Evolutionary conservation across 2,113 vertebrate genomes (phyloP), one percentile per base, ranked within the genome.

Genomic region (Nerophis lumbriciformis): DNA sequence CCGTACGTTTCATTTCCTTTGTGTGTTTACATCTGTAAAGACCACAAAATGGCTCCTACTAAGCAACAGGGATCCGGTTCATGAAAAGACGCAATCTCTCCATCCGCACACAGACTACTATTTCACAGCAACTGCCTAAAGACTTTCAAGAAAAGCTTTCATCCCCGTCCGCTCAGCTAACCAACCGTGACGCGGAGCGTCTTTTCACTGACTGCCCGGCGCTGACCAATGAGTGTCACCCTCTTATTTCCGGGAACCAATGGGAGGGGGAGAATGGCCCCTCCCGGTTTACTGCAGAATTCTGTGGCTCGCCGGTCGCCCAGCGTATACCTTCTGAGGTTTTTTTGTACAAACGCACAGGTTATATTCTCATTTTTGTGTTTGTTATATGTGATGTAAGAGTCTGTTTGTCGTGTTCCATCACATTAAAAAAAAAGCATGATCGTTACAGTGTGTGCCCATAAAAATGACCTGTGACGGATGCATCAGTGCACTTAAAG

Each of bases 241-340:
- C 6, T 14, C 52, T 11, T 19, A 12, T 48, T 7, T 6, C 0
- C 21, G 57, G 37, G 6, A 58, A 57, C 89, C 85, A 91, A 91
- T 90, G 62, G 67, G 14, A 70, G 12, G 37, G 28, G 7, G n/a
- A 28, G 3, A 35, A 73, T 71, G 10, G 85, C 90, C 79, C 88
- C 91, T 85, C 90, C 91, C 84, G 77, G 74, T 79, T 85, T 87
- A 91, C 87, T 91, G 91, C 91, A 90, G 90, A 90, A 80, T 80
- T 86, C 88, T 63, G 65, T 84, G 83, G 76, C 72, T 83, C 71
- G 47, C 82, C 72, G 79, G 67, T 61, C 71, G 65, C 78, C 55
- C 65, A 80, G 72, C 54, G 66, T 79, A n/a, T n/a, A 78, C 68
- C 76, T 69, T 84, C 71, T 68, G 68, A 84, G 59, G 79, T 75